A percentile compares a stretch with the other conserved stretches of the same genome.
phyloP scores from a whole-genome alignment of 2,113 vertebrate genomes.

The Dipodomys spectabilis region DNA sequence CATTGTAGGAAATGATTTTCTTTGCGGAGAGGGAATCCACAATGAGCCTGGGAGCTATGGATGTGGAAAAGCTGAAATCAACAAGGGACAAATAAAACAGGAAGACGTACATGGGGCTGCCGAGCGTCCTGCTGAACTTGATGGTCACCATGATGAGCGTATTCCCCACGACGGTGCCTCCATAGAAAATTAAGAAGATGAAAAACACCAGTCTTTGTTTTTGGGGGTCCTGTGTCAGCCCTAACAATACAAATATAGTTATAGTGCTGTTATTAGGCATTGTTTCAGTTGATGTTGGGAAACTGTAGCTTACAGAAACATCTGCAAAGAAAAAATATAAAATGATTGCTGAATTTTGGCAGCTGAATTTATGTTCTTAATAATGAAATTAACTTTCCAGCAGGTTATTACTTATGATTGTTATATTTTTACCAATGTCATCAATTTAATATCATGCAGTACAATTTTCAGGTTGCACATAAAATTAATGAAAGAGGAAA shows the following conservation, averaged over 20 bases:
- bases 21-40: neutral
- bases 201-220: neutral
- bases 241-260: neutral
- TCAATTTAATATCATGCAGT: neutral
- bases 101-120: conserved; percentile 8
- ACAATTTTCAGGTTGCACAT: neutral
- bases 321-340: neutral
- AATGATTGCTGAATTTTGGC: neutral
- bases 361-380: neutral
- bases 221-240: neutral
- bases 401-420: too few species aligned
- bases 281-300: neutral
- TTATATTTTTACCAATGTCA: neutral
- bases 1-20: neutral
- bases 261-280: neutral
- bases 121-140: neutral
- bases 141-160: neutral
- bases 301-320: neutral
- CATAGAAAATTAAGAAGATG: neutral
- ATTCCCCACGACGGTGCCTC: neutral
- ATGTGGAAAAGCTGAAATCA: conserved; percentile 11
- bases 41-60: neutral
- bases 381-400: too few species aligned
- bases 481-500: neutral
- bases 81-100: neutral